Evolutionary conservation across 1,140 invertebrate genomes (phyloP).

Genomic region (Campodea augens): DNA sequence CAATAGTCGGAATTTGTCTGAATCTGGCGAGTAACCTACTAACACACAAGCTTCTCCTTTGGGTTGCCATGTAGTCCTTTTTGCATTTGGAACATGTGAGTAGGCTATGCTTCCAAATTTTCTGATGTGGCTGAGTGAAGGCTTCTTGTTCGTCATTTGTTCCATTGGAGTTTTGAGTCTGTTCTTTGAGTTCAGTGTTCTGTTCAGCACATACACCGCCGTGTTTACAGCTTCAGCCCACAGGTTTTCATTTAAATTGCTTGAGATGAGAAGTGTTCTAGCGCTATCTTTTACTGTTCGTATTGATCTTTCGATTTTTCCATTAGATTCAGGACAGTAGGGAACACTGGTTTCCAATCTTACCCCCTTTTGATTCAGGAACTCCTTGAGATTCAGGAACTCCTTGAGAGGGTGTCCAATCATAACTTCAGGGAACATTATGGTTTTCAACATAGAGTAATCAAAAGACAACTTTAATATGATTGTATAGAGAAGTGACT

Average conservation of each 20-base stretch:
- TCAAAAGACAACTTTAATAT: too few species aligned
- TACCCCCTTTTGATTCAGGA: conserved; percentile 16
- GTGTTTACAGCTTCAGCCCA: conserved; percentile 18
- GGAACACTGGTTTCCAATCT: conserved; percentile 20
- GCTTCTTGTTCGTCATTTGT: conserved; percentile 15
- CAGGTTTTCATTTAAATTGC: conserved; percentile 15
- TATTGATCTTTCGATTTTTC: conserved; percentile 21
- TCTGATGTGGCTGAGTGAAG: conserved; percentile 14
- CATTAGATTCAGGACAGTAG: conserved; percentile 23
- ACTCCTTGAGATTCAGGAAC: conserved; percentile 13
- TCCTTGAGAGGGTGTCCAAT: too few species aligned
- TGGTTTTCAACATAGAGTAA: too few species aligned
- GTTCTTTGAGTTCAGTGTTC: conserved; percentile 17
- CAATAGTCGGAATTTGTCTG: too few species aligned
- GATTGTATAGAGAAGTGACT: too few species aligned
- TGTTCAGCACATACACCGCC: conserved; percentile 19
- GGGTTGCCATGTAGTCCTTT: conserved; percentile 12
- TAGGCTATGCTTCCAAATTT: conserved; percentile 14
- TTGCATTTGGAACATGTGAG: conserved; percentile 10
- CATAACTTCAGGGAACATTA: too few species aligned
- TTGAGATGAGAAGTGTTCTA: conserved; percentile 16
- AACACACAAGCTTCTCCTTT: conserved; percentile 14
- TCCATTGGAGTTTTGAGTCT: conserved; percentile 17
- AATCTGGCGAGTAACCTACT: conserved; percentile 13
- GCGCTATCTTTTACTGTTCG: conserved; percentile 16